phyloP scores from a whole-genome alignment of 2,113 vertebrate species.

The Anser cygnoides region DNA sequence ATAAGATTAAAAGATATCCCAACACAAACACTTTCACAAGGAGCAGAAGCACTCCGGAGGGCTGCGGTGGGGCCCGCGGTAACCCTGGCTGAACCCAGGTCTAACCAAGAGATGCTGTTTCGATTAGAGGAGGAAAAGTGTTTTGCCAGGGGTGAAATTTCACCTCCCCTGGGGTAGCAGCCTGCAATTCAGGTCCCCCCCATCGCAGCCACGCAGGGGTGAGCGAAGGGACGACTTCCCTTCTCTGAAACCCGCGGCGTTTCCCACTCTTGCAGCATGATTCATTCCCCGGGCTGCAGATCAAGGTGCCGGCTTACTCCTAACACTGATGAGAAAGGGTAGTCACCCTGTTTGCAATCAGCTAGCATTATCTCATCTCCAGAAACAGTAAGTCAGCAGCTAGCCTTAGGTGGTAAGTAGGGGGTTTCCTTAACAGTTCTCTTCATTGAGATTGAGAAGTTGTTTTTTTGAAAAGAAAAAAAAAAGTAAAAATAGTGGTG shows the following conservation, averaged over 20 bases:
- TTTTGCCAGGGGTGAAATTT: not conserved
- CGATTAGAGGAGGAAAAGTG: not conserved
- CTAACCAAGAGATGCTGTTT: not conserved
- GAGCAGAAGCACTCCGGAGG: not conserved
- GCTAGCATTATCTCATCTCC: not conserved
- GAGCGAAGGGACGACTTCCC: not conserved
- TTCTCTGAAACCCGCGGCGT: not conserved
- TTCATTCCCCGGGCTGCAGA: slow-evolving; percentile 24
- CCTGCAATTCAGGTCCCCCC: not conserved
- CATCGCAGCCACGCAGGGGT: not conserved
- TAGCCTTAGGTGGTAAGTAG: slow-evolving; percentile 36
- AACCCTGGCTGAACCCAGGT: not conserved
- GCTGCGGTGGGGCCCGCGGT: not conserved
- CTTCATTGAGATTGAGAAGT: not conserved
- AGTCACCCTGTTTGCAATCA: slow-evolving; percentile 34
- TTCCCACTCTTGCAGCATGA: not conserved
- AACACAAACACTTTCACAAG: not conserved
- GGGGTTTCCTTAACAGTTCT: slow-evolving; percentile 28
- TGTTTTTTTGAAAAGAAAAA: not conserved
- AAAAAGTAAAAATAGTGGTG: not conserved
- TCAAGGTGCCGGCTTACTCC: not conserved
- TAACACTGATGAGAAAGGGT: slow-evolving; percentile 23
- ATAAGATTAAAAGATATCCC: not conserved
- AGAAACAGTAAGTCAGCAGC: slow-evolving; percentile 47
- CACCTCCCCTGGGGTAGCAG: not conserved